Evolutionary conservation across 1,140 invertebrate genomes (phyloP), one percentile per base, ranked within the genome.

Genomic region (Dufourea novaeangliae): DNA sequence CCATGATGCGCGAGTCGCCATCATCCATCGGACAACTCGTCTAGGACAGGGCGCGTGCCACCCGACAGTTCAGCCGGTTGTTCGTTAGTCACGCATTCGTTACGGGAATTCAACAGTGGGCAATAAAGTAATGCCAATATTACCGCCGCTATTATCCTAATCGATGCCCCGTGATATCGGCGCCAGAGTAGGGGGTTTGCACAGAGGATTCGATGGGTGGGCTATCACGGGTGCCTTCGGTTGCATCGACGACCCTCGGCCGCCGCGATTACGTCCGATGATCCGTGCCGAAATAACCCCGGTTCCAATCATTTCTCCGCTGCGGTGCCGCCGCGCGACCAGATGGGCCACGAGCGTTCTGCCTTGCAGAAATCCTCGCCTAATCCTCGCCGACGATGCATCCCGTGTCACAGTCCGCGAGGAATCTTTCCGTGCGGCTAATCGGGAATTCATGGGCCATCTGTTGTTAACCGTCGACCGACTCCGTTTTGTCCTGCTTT

Each of bases 301-400:
- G 73, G 64, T 76, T 86, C 85, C 71, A 82, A 87, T 87, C 83
- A 76, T 84, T 87, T 84, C 80, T 73, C 71, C 78, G 70, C 67
- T 66, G 69, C n/a, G 27, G 37, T 22, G n/a, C 27, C 11, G 70
- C 78, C 72, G 64, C 67, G 73, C 14, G 69, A 74, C 82, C 85
- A 88, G 80, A 86, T 86, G 86, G 81, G 72, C 29, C 54, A 66
- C n/a, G 79, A n/a, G 46, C 17, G 46, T n/a, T n/a, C 64, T 46
- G 41, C 56, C 41, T 79, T 50, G 79, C 84, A n/a, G 69, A 81
- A 85, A 85, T 85, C 83, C 82, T 62, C 39, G 57, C 46, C 50
- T 84, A 84, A 84, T 83, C 82, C 68, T 41, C 52, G 50, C 78
- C 17, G 61, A 20, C 41, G 68, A 57, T 50, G 82, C 77, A 64